These are phyloP conservation scores for Melieria picta DNA, from an alignment of 2,888 invertebrate genomes.

Conservation along the genomic window DNA sequence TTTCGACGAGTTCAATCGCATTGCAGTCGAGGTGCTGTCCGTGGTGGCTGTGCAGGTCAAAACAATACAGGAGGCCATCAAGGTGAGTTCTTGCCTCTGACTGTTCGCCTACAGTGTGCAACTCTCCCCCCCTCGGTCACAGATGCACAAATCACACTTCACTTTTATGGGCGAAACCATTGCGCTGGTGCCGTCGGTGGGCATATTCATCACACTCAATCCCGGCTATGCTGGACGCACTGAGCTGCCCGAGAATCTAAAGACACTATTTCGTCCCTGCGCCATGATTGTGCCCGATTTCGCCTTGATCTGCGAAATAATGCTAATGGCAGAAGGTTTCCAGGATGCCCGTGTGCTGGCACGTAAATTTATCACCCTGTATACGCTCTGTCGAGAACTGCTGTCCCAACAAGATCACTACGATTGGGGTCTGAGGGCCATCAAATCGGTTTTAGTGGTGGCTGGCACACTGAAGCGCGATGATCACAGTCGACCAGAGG, in stretches of 20 bases:
- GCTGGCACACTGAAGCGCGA: constrained; percentile 91
- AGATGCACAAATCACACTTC: constrained; percentile 79
- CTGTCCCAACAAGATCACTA: constrained; percentile 97
- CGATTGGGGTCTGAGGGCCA: constrained; percentile 97
- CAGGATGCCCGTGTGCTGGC: constrained; percentile 91
- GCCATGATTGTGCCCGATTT: constrained; percentile 99
- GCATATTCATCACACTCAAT: constrained; percentile 97
- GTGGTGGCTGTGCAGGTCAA: constrained; percentile 97
- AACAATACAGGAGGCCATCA: constrained; percentile 87
- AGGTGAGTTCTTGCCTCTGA: constrained; percentile 64
- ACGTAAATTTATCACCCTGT: constrained; percentile 94
- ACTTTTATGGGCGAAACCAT: constrained; percentile 89
- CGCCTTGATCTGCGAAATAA: constrained; percentile 96
- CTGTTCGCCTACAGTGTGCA: not conserved
- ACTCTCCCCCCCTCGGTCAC: constrained; percentile 39
- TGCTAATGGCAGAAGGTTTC: constrained; percentile 97
- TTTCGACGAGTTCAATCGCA: constrained; percentile 97
- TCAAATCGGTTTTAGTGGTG: constrained; percentile 95
- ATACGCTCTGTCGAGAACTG: constrained; percentile 89
- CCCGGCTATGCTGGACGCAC: constrained; percentile 95
- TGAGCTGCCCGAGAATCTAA: constrained; percentile 83
- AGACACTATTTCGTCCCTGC: constrained; percentile 77
- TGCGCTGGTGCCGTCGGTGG: constrained; percentile 79
- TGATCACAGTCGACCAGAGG: constrained; percentile 84
- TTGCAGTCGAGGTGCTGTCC: constrained; percentile 95